These are phyloP conservation scores for Melieria crassipennis DNA, from an alignment of 2,888 invertebrate genomes.

Conservation along the genomic window DNA sequence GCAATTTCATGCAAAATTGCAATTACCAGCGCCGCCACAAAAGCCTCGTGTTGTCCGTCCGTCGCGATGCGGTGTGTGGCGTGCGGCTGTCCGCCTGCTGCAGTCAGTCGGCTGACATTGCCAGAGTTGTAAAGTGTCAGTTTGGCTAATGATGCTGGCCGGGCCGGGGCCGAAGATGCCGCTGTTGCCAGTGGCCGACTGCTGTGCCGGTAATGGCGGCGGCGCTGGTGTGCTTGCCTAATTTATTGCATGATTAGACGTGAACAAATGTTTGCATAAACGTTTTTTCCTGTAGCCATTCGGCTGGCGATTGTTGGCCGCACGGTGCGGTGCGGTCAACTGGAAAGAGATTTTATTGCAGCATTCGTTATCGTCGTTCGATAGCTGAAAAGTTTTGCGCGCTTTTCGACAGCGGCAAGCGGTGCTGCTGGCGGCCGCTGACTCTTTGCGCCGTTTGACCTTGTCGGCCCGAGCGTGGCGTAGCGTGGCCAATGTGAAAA, in stretches of 20 bases:
- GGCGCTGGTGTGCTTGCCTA: constrained; percentile 8
- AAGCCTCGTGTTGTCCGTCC: background rate
- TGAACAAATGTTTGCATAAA: constrained; percentile 7
- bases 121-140: constrained; percentile 20
- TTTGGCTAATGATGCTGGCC: constrained; percentile 8
- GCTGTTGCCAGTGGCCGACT: background rate
- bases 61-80: background rate
- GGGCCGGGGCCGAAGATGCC: background rate
- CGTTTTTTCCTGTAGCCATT: constrained; percentile 1
- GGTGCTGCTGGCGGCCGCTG: too few species aligned
- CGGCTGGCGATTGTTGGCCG: background rate
- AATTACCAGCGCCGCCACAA: constrained; percentile 15
- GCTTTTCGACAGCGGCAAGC: too few species aligned
- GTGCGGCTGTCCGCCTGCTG: too few species aligned
- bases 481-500: too few species aligned
- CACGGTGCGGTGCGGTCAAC: constrained; percentile 2
- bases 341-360: background rate
- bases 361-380: too few species aligned
- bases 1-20: constrained; percentile 10
- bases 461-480: too few species aligned
- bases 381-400: too few species aligned
- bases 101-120: constrained; percentile 10
- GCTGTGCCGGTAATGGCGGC: constrained; percentile 6
- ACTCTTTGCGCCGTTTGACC: too few species aligned
- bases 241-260: constrained; percentile 24